A percentile compares a stretch with the other conserved stretches of the same genome.
Conservation (phyloP, 2,797 vertebrate species). For the Tokudaia muenninki region DNA sequence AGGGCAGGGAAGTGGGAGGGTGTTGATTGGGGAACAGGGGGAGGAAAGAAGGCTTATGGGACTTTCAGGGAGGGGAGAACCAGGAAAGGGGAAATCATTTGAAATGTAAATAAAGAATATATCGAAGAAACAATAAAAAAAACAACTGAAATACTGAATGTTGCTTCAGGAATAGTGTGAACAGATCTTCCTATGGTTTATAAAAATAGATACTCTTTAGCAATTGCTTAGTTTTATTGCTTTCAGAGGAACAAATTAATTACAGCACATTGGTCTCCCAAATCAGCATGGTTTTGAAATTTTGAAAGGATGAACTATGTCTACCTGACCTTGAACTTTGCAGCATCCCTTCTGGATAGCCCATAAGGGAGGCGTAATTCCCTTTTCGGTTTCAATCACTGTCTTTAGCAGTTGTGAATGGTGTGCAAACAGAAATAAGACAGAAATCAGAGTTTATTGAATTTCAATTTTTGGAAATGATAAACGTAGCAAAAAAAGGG, state of each 20-base stretch:
- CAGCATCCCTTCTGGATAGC: not conserved
- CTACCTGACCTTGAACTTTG: not conserved
- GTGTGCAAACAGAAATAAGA: not conserved
- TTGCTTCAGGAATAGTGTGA: not conserved
- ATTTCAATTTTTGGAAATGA: constrained; percentile 22
- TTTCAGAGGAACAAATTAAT: not conserved
- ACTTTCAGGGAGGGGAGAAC: too few relatives aligned
- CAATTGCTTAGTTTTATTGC: not conserved
- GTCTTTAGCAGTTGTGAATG: not conserved
- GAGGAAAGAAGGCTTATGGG: too few relatives aligned
- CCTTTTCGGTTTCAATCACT: constrained; percentile 4
- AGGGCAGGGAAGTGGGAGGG: too few relatives aligned
- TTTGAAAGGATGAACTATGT: not conserved
- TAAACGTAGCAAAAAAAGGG: not conserved
- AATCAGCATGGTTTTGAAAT: constrained; percentile 9
- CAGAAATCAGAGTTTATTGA: constrained; percentile 5
- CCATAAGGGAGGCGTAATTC: not conserved
- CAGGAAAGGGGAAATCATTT: too few relatives aligned
- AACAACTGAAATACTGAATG: not conserved
- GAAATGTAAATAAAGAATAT: too few relatives aligned
- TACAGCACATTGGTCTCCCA: constrained; percentile 16
- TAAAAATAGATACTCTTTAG: not conserved
- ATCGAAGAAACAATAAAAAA: too few relatives aligned
- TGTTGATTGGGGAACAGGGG: too few relatives aligned
- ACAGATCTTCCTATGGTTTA: not conserved